Evolutionary conservation across 1,140 invertebrate genomes (phyloP).

Genomic region (Ylistrum balloti): DNA sequence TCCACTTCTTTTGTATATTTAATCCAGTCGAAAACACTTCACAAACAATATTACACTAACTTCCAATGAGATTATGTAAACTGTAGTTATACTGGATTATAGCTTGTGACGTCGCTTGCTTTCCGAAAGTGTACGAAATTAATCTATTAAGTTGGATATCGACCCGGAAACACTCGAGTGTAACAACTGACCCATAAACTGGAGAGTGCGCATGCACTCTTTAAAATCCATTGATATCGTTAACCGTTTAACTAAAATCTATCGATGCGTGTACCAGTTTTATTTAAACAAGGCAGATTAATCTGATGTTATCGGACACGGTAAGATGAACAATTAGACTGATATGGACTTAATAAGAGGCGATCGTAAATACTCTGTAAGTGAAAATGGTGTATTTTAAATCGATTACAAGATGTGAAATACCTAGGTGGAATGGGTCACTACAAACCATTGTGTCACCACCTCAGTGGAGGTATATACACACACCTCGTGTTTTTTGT

Average conservation of each 20-base stretch:
- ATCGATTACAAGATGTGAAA: background rate
- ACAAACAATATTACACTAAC: background rate
- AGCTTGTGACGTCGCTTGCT: background rate
- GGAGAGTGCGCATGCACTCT: background rate
- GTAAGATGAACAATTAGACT: background rate
- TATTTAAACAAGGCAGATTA: background rate
- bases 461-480: background rate
- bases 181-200: background rate
- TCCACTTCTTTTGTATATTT: background rate
- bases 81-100: background rate
- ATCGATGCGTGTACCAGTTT: background rate
- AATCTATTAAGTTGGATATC: background rate
- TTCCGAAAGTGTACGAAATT: slow-evolving; percentile 15
- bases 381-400: background rate
- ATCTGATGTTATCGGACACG: background rate
- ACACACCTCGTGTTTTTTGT: background rate
- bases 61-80: background rate
- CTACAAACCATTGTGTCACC: background rate
- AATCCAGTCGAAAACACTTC: background rate
- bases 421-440: background rate
- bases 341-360: background rate
- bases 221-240: background rate
- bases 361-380: background rate
- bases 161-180: background rate
- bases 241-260: background rate